phyloP scores from a whole-genome alignment of 2,888 invertebrate genomes.

The Byasa hedistus region DNA sequence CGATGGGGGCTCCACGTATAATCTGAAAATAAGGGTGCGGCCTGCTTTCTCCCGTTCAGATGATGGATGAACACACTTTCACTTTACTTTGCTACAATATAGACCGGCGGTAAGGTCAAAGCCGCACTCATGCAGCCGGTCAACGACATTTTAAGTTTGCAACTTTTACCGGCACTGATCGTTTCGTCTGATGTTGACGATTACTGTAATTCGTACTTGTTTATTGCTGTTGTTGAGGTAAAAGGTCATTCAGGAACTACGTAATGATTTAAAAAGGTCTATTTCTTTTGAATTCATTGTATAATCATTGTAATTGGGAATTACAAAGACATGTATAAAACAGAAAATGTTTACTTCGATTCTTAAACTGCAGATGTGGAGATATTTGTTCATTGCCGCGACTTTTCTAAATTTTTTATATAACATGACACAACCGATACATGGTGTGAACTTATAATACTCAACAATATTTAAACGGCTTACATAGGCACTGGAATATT shows the following conservation, averaged over 20 bases:
- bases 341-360: no score
- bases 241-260: not conserved
- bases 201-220: constrained; percentile 29
- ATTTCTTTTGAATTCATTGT: not conserved
- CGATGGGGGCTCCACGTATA: constrained; percentile 22
- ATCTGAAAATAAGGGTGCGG: constrained; percentile 44
- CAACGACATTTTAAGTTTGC: constrained; percentile 41
- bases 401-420: no score
- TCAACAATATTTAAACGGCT: no score
- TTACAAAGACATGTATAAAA: no score
- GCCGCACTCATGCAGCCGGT: constrained; percentile 40
- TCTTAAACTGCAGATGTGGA: no score
- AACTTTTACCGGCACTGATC: constrained; percentile 50
- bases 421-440: no score
- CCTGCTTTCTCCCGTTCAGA: constrained; percentile 46
- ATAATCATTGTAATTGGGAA: no score
- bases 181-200: constrained; percentile 33
- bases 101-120: constrained; percentile 46
- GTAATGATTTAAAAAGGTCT: not conserved
- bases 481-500: no score
- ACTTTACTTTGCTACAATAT: constrained; percentile 49
- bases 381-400: no score
- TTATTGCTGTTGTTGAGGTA: constrained; percentile 2
- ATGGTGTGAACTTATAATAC: no score
- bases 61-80: constrained; percentile 56